phyloP scores from a whole-genome alignment of 1,140 invertebrate species.

The Wiebesia pumilae region DNA sequence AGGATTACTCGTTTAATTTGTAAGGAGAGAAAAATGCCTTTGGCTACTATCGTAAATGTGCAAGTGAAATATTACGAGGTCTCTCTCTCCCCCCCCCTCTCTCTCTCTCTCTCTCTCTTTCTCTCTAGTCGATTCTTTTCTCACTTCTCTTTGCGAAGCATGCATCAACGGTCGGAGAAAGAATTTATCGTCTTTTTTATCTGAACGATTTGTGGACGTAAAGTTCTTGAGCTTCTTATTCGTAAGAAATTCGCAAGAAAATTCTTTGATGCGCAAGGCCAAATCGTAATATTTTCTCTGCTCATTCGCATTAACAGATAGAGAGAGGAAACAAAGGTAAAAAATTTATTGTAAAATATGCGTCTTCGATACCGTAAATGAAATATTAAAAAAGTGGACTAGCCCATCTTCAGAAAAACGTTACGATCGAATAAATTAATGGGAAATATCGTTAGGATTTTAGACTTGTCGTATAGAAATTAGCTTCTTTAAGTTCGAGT shows the following conservation, averaged over 20 bases:
- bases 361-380: no score
- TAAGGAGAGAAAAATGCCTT: background rate
- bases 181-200: conserved; percentile 28
- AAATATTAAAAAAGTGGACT: no score
- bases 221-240: background rate
- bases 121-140: background rate
- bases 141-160: no score
- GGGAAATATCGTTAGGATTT: no score
- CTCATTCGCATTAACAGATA: background rate
- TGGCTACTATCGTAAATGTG: background rate
- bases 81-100: background rate
- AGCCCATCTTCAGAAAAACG: no score
- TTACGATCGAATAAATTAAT: no score
- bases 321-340: background rate
- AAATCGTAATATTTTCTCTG: background rate
- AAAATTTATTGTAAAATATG: background rate
- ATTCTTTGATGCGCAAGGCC: background rate
- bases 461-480: no score
- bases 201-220: background rate
- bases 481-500: no score
- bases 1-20: background rate
- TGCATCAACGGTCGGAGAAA: background rate
- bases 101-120: background rate
- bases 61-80: background rate
- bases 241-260: background rate